These are phyloP conservation scores for Formicarius rufipectus DNA, from an alignment of 2,113 vertebrate species.

Conservation along the genomic window DNA sequence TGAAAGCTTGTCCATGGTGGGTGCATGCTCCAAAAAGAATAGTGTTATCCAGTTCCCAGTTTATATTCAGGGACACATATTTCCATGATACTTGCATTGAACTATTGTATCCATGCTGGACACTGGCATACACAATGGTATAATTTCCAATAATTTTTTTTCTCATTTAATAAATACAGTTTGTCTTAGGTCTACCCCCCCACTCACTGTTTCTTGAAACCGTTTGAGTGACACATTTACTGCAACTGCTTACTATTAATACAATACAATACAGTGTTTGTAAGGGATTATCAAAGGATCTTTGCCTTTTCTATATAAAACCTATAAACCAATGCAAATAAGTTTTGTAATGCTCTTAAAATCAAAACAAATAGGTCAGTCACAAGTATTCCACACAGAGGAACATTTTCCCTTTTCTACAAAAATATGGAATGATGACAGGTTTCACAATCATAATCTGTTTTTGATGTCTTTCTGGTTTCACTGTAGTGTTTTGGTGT, in stretches of 20 bases:
- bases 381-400: not conserved
- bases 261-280: not conserved
- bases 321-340: not conserved
- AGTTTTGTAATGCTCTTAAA: not conserved
- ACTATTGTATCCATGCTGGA: not conserved
- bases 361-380: not conserved
- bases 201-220: not conserved
- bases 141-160: not conserved
- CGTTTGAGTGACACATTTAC: not conserved
- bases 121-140: not conserved
- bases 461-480: not conserved
- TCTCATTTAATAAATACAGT: not conserved
- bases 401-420: not conserved
- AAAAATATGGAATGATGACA: not conserved
- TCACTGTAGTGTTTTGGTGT: not conserved
- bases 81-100: not conserved
- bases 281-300: not conserved
- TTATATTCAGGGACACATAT: not conserved
- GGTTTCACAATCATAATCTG: not conserved
- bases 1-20: not conserved
- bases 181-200: not conserved
- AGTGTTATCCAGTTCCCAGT: not conserved
- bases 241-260: not conserved
- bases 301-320: not conserved
- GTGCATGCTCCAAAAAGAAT: not conserved